Evolutionary conservation across 1,140 invertebrate genomes (phyloP).

Genomic region (Drepana arcuata): DNA sequence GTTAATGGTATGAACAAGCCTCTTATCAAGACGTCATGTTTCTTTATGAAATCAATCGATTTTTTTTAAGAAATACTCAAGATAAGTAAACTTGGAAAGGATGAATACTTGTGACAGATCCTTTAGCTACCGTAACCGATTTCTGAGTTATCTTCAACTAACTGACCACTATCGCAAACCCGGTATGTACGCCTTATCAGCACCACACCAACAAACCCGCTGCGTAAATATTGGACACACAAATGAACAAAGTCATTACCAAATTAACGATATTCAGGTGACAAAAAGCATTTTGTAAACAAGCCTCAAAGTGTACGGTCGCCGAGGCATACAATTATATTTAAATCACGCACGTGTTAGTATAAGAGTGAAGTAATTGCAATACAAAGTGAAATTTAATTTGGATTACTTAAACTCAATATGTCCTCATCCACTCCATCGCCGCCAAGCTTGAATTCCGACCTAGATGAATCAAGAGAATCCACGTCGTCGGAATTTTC

Average conservation of each 20-base stretch:
- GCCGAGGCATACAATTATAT: no score
- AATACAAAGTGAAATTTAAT: no score
- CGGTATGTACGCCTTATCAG: conserved; percentile 61
- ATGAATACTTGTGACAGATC: conserved; percentile 38
- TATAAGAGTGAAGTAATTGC: no score
- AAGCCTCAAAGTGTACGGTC: conserved; percentile 49
- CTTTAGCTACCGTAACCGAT: conserved; percentile 59
- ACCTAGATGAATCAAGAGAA: conserved; percentile 41
- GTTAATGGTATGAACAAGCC: no score
- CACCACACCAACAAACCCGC: conserved; percentile 43
- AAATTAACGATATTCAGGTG: conserved; percentile 66
- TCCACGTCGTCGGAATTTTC: conserved; percentile 38
- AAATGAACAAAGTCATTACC: conserved; percentile 59
- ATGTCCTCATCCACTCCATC: conserved; percentile 44
- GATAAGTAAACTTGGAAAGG: conserved; percentile 5
- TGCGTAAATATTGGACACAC: conserved; percentile 49
- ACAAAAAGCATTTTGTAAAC: conserved; percentile 68
- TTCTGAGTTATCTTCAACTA: conserved; percentile 37
- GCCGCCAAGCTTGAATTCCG: conserved; percentile 34
- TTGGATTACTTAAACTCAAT: no score
- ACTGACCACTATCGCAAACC: conserved; percentile 50
- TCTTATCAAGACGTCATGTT: no score
- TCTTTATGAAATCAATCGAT: no score
- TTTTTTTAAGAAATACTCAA: not conserved
- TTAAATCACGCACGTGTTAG: no score